phyloP scores from a whole-genome alignment of 1,140 invertebrate species.

The Panagrolaimus sp. region DNA sequence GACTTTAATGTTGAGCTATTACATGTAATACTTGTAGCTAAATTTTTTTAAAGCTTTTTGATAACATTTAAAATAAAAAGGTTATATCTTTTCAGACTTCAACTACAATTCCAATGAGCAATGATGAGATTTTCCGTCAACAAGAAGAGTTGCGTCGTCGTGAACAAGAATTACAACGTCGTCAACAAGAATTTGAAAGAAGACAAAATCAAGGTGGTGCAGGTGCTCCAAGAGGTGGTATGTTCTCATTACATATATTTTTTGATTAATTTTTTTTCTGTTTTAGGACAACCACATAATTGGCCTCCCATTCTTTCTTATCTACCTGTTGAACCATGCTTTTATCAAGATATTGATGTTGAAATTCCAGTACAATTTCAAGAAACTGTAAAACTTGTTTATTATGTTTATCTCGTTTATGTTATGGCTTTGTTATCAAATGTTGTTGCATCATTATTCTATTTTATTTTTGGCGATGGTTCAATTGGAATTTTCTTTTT shows the following conservation, averaged over 20 bases:
- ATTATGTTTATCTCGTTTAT: constrained; percentile 92
- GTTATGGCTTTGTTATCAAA: constrained; percentile 76
- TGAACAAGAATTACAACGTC: constrained; percentile 51
- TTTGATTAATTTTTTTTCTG: too few relatives aligned
- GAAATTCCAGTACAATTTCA: constrained; percentile 97
- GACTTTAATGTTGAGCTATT: too few relatives aligned
- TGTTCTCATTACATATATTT: too few relatives aligned
- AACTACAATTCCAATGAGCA: constrained; percentile 15
- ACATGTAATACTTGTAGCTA: too few relatives aligned
- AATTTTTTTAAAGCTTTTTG: too few relatives aligned
- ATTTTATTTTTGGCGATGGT: constrained; percentile 65
- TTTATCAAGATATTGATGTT: constrained; percentile 98
- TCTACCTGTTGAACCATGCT: constrained; percentile 85
- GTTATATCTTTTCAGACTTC: constrained; percentile 22
- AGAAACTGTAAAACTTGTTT: constrained; percentile 82
- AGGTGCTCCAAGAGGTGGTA: constrained; percentile 10
- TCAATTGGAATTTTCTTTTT: constrained; percentile 76
- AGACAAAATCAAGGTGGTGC: constrained; percentile 20
- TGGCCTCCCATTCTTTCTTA: constrained; percentile 93
- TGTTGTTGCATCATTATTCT: constrained; percentile 72
- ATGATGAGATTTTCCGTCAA: constrained; percentile 55
- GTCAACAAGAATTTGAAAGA: constrained; percentile 54
- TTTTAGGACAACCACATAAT: constrained; percentile 77
- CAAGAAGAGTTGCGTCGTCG: constrained; percentile 53
- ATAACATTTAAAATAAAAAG: too few relatives aligned